Evolutionary conservation across 2,113 vertebrate species (phyloP).

Genomic region (Hepsetus odoe): DNA sequence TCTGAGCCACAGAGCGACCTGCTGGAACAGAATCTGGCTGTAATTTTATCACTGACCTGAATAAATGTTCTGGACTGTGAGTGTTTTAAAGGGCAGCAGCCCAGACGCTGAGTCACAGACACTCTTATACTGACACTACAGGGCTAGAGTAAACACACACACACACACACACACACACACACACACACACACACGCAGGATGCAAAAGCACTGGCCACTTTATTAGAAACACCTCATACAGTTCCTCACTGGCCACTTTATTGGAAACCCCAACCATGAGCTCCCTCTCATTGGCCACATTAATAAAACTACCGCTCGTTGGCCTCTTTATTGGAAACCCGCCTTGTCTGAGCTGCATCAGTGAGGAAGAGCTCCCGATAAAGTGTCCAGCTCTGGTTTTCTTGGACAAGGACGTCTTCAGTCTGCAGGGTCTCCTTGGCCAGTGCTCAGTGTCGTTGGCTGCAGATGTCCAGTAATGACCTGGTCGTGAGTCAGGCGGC

Average conservation of each 20-base stretch:
- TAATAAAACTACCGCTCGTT: no score
- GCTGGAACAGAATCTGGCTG: neutral
- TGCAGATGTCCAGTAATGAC: neutral
- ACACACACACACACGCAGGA: neutral
- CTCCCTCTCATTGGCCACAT: neutral
- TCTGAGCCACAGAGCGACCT: constrained; percentile 52
- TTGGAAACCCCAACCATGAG: no score
- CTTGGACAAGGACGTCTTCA: neutral
- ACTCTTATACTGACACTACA: neutral
- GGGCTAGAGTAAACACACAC: neutral
- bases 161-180: neutral
- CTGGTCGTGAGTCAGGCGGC: neutral
- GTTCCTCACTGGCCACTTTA: neutral
- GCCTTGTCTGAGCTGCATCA: no score
- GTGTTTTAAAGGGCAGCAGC: neutral
- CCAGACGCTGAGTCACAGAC: neutral
- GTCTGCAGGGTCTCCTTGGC: neutral
- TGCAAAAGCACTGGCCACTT: no score
- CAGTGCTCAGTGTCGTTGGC: neutral
- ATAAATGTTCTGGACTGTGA: neutral
- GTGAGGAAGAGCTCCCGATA: neutral
- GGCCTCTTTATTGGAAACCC: no score
- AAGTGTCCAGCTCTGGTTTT: neutral
- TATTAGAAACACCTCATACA: neutral
- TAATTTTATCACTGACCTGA: neutral